Evolutionary conservation across 2,888 invertebrate genomes (phyloP), one percentile per base, ranked within the genome.

Genomic region (Glyphotaelius pellucidus): DNA sequence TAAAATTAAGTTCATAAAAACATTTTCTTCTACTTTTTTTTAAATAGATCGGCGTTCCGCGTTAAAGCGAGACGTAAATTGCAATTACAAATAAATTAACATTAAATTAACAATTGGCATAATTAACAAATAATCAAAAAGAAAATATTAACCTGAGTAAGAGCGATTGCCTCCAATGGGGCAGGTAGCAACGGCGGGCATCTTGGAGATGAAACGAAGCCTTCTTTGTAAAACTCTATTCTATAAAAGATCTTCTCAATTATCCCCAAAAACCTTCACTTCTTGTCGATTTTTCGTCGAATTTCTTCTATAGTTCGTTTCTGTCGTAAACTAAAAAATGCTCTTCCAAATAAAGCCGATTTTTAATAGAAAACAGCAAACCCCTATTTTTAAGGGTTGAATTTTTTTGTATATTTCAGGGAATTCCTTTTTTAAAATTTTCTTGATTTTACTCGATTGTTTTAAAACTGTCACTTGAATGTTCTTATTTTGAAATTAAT

Each of bases 101-200:
- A n/a, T 7, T 38, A 9, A 42, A 42, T 42, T 42, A 42, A 42
- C 42, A 42, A 38, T 38, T 14, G 12, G 42, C 42, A 11, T 42
- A 47, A 47, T 47, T 81, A 32, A 81, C 30, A 81, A 32, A 30
- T 15, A 30, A 81, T 19, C 14, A 67, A 25, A 67, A 25, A 67
- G 25, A 9, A 67, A 67, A 35, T 83, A 83, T 83, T 83, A 31
- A 83, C 83, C 83, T 83, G 83, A 83, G 32, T 83, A 83, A 5
- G 83, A 32, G 32, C 32, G 83, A 35, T 35, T 31, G 5, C 32
- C 83, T 32, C 32, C 31, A 9, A 19, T 12, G 31, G 83, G 83
- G 25, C 32, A 83, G 19, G 83, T 83, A 9, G 83, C 83, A 14
- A 83, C 83, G 31, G 83, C 83, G 4, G 83, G 83, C 83, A 67